Evolutionary conservation across 2,888 invertebrate genomes (phyloP).

Genomic region (Trichopoda pennipes): DNA sequence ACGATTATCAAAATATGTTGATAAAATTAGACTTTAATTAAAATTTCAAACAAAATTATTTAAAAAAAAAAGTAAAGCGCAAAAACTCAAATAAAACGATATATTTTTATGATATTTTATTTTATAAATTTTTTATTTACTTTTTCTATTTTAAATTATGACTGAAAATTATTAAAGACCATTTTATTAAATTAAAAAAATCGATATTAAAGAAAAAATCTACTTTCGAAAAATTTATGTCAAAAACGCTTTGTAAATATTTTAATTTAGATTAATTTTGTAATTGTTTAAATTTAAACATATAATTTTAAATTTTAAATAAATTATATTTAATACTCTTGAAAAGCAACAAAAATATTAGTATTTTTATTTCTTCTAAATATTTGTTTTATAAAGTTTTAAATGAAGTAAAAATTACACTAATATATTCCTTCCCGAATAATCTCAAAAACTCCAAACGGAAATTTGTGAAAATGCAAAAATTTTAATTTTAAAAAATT

Average conservation of each 20-base stretch:
- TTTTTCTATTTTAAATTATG: conserved; percentile 33
- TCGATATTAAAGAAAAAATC: conserved; percentile 29
- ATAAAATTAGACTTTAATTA: conserved; percentile 6
- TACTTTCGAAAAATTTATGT: background rate
- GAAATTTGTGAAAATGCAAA: too few relatives aligned
- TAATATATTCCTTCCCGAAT: too few relatives aligned
- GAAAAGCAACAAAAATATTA: conserved; percentile 10
- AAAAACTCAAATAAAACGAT: conserved; percentile 43
- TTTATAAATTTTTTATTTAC: background rate
- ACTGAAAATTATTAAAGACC: conserved; percentile 61
- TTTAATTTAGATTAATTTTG: conserved; percentile 53
- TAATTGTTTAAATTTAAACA: conserved; percentile 40
- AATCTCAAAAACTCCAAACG: too few relatives aligned
- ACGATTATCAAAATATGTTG: conserved; percentile 35
- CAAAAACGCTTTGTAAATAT: conserved; percentile 57
- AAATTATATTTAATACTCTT: conserved; percentile 58
- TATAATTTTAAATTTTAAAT: conserved; percentile 49
- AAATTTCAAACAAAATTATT: conserved; percentile 19
- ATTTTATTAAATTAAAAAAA: conserved; percentile 46
- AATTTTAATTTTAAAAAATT: too few relatives aligned
- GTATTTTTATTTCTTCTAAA: too few relatives aligned
- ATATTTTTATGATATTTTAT: conserved; percentile 5
- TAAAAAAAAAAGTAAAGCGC: conserved; percentile 22
- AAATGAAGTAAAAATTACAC: too few relatives aligned
- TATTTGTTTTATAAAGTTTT: too few relatives aligned